phyloP scores from a whole-genome alignment of 2,797 vertebrate species.

The Pteropus rufus region DNA sequence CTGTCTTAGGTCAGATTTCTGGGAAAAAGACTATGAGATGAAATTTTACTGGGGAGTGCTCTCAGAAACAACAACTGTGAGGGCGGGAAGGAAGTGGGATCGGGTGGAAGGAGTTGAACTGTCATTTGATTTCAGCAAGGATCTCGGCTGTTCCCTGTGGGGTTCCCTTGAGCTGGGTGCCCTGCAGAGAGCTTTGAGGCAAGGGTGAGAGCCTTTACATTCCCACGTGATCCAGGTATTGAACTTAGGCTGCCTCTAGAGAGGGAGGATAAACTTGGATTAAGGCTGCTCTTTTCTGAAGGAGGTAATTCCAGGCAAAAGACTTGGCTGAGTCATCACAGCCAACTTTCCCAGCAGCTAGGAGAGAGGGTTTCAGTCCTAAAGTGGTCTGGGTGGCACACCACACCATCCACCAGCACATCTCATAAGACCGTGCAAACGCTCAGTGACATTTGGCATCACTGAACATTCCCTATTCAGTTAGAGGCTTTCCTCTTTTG shows the following conservation, averaged over 20 bases:
- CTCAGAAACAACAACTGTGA: not conserved
- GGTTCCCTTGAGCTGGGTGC: not conserved
- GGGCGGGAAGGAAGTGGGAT: not conserved
- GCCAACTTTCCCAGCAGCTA: not conserved
- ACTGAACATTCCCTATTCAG: not conserved
- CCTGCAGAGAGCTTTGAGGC: not conserved
- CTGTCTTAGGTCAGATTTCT: conserved; percentile 34
- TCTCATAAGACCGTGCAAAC: not conserved
- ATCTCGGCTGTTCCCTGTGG: not conserved
- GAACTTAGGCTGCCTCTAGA: not conserved
- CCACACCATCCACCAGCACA: accelerated
- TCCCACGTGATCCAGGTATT: not conserved
- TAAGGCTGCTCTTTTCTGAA: not conserved
- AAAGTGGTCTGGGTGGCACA: not conserved
- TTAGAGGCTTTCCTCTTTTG: not conserved
- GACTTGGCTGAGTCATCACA: not conserved
- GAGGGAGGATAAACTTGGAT: not conserved
- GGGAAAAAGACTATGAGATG: not conserved
- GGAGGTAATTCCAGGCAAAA: not conserved
- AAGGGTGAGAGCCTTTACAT: not conserved
- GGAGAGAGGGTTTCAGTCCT: not conserved
- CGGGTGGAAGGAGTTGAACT: too few species aligned
- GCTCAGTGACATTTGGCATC: not conserved
- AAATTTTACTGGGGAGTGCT: not conserved
- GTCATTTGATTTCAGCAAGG: not conserved